Evolutionary conservation across 2,888 invertebrate species (phyloP), one percentile per base, ranked within the genome.

Genomic region (Spodoptera picta): DNA sequence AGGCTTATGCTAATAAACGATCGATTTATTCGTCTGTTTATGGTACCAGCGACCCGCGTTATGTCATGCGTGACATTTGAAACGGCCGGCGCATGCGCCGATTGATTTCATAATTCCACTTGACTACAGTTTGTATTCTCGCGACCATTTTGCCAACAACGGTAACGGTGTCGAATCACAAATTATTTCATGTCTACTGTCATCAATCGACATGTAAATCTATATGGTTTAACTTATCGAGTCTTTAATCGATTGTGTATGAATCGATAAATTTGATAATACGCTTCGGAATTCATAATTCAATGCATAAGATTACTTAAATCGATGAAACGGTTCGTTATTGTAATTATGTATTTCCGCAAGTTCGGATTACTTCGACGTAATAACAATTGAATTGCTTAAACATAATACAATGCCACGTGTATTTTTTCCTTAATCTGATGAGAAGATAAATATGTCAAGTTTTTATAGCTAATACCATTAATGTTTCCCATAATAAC

Each of bases 21-120:
- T 60, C 45, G 70, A 72, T 79, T 68, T 74, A 69, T 66, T 72
- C 65, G 56, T 62, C 74, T 77, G 56, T 74, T 76, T 79, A 79
- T 73, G 71, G 69, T 61, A 69, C 72, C 75, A 73, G 61, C 67
- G 75, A 73, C 69, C 74, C 59, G 71, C 65, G 74, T 77, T 79
- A 81, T 83, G 80, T 84, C 85, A 84, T 82, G 83, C 84, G 83
- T 82, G 83, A 82, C 83, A 87, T 83, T 84, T 80, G 81, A 82
- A 84, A 81, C 75, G 72, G 74, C 59, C 66, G 60, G 72, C 63
- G 62, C 60, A 65, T 45, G 69, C 75, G 71, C 56, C 60, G 73
- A 84, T 86, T 77, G 79, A 82, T 90, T 90, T 88, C 89, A 84
- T 89, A 90, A 90, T 83, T 69, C 69, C 60, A 60, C 79, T 83